Conservation (phyloP, 2,113 vertebrate species). For the Acanthisitta chloris region DNA sequence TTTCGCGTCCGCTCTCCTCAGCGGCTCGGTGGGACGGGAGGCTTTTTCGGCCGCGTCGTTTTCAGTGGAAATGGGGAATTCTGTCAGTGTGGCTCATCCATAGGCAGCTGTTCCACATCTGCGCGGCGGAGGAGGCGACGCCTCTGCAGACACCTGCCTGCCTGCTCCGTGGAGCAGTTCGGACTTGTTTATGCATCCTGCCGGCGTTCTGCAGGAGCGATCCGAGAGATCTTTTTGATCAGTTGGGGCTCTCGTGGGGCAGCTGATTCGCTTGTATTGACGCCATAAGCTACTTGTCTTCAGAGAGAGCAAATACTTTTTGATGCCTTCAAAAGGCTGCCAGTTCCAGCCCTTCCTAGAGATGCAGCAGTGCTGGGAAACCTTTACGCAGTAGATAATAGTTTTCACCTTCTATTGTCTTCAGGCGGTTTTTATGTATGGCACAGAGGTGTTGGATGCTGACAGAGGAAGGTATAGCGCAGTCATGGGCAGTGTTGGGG, state of each 20-base stretch:
- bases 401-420: not conserved
- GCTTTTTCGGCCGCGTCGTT: not conserved
- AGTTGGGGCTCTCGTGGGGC: not conserved
- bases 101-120: not conserved
- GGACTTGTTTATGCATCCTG: not conserved
- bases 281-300: too few species aligned
- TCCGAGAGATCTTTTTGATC: rapidly evolving
- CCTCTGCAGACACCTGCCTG: rapidly evolving
- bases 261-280: too few species aligned
- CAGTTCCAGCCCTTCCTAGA: too few species aligned
- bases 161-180: not conserved
- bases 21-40: not conserved
- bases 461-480: not conserved
- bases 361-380: not conserved
- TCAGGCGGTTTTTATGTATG: not conserved
- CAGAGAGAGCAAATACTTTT: too few species aligned
- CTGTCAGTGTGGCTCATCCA: not conserved
- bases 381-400: rapidly evolving
- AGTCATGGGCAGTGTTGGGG: rapidly evolving
- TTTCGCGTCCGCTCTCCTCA: not conserved
- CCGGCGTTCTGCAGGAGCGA: too few species aligned
- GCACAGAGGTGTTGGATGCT: not conserved
- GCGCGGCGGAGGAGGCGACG: rapidly evolving
- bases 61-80: not conserved
- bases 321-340: too few species aligned